Evolutionary conservation across 2,888 invertebrate genomes (phyloP), one percentile per base, ranked within the genome.

Genomic region (Synanthedon vespiformis): DNA sequence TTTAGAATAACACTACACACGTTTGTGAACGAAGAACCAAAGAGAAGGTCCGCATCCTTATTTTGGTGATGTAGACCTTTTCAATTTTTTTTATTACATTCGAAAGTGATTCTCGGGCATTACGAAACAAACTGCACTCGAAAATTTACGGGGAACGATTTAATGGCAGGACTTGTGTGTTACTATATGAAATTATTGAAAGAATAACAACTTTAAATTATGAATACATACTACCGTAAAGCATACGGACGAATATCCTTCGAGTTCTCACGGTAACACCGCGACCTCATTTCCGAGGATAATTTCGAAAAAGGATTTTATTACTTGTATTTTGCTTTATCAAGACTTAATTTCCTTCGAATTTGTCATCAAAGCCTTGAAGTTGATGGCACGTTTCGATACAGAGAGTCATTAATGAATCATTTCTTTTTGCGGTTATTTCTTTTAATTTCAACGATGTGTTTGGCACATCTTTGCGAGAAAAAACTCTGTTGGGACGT

Each of bases 51-150:
- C 34, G 34, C 34, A 61, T 63, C 60, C 62, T 62, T 58, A 53
- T 51, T 57, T 57, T 59, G 55, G 55, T 54, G 56, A 53, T 58
- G 61, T 54, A 54, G 53, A 58, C 63, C 59, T 68, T 58, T 56
- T 57, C 22, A 57, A 56, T 54, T 66, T 66, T 70, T 79, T 80
- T 81, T 75, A 80, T 72, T 64, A 71, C 72, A 74, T 83, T 80
- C 72, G 84, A 86, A 85, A 83, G 82, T 82, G 73, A 78, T 77
- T 73, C 75, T 64, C 62, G 61, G 55, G 55, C 63, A 63, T 80
- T 79, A 74, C 69, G 68, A 59, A 79, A 80, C 62, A 59, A 79
- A 80, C 62, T 48, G 52, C 52, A 55, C 53, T 58, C 58, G 57
- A 61, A 67, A 61, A 65, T 76, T 74, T 74, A 72, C 65, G 70